Percentiles rank a stretch among this genome's conserved stretches.
phyloP scores from a whole-genome alignment of 2,888 invertebrate genomes.

The Halictus quadricinctus region DNA sequence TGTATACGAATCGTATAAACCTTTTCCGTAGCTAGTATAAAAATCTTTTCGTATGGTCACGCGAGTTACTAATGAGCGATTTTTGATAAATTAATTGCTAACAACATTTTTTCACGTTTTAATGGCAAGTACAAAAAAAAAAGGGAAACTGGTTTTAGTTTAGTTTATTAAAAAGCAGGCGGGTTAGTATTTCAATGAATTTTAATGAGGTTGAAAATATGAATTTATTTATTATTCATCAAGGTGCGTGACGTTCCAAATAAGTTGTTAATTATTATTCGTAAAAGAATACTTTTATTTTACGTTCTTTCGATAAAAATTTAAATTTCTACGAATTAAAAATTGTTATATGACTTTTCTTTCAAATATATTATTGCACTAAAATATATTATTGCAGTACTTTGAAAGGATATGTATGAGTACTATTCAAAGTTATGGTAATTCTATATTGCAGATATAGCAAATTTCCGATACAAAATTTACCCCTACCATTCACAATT shows the following conservation, averaged over 20 bases:
- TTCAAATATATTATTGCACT: neutral
- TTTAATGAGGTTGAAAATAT: neutral
- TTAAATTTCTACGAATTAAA: neutral
- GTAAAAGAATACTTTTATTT: neutral
- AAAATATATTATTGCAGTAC: too few relatives aligned
- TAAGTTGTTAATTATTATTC: neutral
- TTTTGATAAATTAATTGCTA: neutral
- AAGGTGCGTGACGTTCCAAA: neutral
- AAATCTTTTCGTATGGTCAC: neutral
- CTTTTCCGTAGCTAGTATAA: neutral
- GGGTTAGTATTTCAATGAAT: neutral
- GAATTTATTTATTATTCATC: slow-evolving; percentile 5
- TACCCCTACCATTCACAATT: too few relatives aligned
- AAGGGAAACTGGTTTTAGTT: neutral
- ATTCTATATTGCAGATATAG: neutral
- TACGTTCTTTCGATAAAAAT: neutral
- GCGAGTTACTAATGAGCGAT: neutral
- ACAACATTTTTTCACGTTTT: neutral
- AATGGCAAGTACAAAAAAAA: neutral
- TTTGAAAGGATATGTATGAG: too few relatives aligned
- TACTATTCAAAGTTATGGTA: neutral
- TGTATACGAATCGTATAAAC: neutral
- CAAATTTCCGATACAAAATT: too few relatives aligned
- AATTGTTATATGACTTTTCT: neutral
- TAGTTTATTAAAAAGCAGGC: neutral